Conservation (phyloP, 1,140 invertebrate genomes). For the Drosophila ogumai region DNA sequence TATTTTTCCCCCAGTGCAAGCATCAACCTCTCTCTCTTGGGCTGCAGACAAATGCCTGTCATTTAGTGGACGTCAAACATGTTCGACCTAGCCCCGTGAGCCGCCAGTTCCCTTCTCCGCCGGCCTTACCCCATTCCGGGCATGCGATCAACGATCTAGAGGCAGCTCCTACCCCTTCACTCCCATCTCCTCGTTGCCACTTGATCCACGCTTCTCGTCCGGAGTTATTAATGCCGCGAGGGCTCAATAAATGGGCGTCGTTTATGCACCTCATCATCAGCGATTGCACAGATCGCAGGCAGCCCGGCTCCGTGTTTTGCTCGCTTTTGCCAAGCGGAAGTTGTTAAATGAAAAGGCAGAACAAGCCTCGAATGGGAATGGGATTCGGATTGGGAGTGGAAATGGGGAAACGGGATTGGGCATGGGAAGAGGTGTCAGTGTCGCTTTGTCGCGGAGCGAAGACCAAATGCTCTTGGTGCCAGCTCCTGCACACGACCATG, state of each 20-base stretch:
- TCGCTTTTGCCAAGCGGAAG: conserved; percentile 68
- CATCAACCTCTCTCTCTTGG: conserved; percentile 25
- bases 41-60: conserved; percentile 75
- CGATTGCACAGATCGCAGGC: conserved; percentile 72
- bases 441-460: conserved; percentile 19
- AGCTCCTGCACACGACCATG: conserved; percentile 1
- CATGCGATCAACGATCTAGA: conserved; percentile 31
- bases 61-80: conserved; percentile 78
- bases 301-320: conserved; percentile 28
- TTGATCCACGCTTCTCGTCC: conserved; percentile 21
- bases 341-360: conserved; percentile 67
- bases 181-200: background rate
- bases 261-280: conserved; percentile 82
- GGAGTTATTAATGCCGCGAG: conserved; percentile 72
- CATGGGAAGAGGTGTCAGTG: conserved; percentile 41
- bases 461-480: conserved; percentile 24
- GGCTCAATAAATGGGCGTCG: conserved; percentile 82
- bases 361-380: conserved; percentile 15
- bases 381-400: conserved; percentile 15
- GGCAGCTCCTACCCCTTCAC: background rate
- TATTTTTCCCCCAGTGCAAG: conserved; percentile 7
- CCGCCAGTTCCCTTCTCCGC: conserved; percentile 11
- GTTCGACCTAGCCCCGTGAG: conserved; percentile 52
- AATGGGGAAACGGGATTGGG: background rate
- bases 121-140: conserved; percentile 13